Evolutionary conservation across 2,888 invertebrate species (phyloP).

Genomic region (Scaeva pyrastri): DNA sequence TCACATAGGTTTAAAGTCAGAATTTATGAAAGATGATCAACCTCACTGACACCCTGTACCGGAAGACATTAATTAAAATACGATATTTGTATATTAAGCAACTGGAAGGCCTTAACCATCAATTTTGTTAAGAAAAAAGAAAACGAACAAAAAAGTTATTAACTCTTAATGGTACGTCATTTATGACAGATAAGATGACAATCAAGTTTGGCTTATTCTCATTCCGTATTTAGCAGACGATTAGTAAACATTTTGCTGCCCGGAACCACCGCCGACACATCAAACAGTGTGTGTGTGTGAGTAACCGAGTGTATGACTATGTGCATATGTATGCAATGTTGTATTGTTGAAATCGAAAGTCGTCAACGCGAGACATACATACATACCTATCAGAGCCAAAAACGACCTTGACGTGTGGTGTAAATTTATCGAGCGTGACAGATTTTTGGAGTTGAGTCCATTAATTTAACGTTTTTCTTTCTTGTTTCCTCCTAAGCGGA

Average conservation of each 20-base stretch:
- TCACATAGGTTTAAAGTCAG: background rate
- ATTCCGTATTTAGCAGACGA: constrained; percentile 53
- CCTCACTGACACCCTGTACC: constrained; percentile 23
- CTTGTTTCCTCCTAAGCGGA: constrained; percentile 1
- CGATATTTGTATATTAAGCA: constrained; percentile 4
- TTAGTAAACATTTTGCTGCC: constrained; percentile 48
- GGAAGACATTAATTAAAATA: constrained; percentile 40
- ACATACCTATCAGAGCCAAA: constrained; percentile 7
- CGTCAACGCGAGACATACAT: constrained; percentile 39
- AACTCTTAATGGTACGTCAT: constrained; percentile 29
- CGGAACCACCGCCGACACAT: constrained; percentile 13
- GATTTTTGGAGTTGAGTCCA: constrained; percentile 50
- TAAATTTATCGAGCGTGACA: constrained; percentile 64
- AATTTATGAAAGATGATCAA: constrained; percentile 11
- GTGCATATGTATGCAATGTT: background rate
- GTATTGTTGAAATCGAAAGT: constrained; percentile 63
- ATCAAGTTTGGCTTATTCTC: constrained; percentile 51
- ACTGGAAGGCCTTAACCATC: background rate
- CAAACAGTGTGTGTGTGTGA: no score
- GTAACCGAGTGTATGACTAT: background rate
- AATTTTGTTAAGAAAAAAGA: constrained; percentile 10
- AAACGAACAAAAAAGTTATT: background rate
- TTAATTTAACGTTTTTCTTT: constrained; percentile 28
- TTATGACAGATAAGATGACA: constrained; percentile 52
- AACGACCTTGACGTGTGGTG: constrained; percentile 62